phyloP scores from a whole-genome alignment of 2,797 vertebrate species.

The Carcharodon carcharias region DNA sequence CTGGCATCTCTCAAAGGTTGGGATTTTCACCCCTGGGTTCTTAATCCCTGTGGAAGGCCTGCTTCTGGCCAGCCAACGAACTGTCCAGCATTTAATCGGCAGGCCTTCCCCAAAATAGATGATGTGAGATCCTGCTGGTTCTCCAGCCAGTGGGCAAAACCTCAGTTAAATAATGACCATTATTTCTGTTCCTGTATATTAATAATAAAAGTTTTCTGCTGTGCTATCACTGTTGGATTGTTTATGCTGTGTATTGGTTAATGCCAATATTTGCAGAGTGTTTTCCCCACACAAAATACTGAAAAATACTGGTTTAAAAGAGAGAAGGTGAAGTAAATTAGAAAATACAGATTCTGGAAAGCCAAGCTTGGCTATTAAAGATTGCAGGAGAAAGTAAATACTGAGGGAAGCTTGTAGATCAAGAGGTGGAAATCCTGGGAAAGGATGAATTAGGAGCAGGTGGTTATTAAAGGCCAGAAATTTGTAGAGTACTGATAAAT shows the following conservation, averaged over 20 bases:
- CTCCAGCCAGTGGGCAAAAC: too few relatives aligned
- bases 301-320: neutral
- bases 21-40: too few relatives aligned
- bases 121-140: too few relatives aligned
- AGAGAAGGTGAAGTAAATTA: neutral
- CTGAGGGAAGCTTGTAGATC: neutral
- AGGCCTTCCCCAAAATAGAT: too few relatives aligned
- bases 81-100: too few relatives aligned
- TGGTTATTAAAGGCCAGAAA: neutral
- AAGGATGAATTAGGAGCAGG: neutral
- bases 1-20: too few relatives aligned
- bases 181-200: neutral
- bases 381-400: neutral
- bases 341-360: neutral
- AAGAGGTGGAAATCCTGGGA: neutral
- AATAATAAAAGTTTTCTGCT: neutral
- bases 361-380: neutral
- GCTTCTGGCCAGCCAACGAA: too few relatives aligned
- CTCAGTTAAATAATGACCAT: too few relatives aligned
- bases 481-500: neutral
- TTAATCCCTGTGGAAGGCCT: too few relatives aligned
- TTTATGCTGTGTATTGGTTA: neutral
- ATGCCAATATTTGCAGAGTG: neutral
- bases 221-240: neutral
- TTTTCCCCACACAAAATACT: neutral